phyloP scores from a whole-genome alignment of 2,113 vertebrate species.

The Pseudorectes ferrugineus region DNA sequence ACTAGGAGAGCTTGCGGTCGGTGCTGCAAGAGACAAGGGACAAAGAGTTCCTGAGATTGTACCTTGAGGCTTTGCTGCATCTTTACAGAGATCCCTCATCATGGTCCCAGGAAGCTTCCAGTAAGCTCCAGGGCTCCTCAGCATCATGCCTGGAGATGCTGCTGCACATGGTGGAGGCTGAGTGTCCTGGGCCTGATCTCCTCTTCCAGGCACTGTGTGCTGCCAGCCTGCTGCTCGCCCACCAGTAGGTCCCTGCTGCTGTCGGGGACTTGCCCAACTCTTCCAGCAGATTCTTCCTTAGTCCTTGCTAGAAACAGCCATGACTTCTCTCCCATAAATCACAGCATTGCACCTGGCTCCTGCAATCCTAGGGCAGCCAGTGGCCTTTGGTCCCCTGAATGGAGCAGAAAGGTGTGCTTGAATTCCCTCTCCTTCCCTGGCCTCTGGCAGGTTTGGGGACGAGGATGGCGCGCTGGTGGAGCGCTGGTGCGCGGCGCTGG shows the following conservation, averaged over 20 bases:
- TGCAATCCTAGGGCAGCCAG: accelerated
- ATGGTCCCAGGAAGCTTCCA: neutral
- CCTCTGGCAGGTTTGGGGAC: neutral
- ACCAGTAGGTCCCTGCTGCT: neutral
- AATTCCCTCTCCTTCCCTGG: neutral
- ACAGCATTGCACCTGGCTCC: neutral
- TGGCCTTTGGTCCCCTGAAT: neutral
- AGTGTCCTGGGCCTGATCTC: constrained; percentile 72
- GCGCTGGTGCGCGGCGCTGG: constrained; percentile 74
- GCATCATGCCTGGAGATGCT: constrained; percentile 71
- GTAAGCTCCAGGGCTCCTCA: neutral
- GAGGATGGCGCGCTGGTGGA: neutral
- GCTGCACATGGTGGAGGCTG: constrained; percentile 69
- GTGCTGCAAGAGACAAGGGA: constrained; percentile 60
- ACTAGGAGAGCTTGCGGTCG: constrained; percentile 73
- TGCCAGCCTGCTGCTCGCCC: constrained; percentile 73
- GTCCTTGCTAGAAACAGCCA: neutral
- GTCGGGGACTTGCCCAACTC: accelerated
- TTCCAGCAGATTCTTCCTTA: neutral
- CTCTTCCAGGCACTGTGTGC: constrained; percentile 68
- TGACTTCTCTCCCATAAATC: neutral
- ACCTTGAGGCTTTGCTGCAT: constrained; percentile 75
- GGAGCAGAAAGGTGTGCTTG: neutral
- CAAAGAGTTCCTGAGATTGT: constrained; percentile 71
- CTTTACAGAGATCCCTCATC: neutral